phyloP scores from a whole-genome alignment of 2,888 invertebrate genomes.

The Meta bourneti region DNA sequence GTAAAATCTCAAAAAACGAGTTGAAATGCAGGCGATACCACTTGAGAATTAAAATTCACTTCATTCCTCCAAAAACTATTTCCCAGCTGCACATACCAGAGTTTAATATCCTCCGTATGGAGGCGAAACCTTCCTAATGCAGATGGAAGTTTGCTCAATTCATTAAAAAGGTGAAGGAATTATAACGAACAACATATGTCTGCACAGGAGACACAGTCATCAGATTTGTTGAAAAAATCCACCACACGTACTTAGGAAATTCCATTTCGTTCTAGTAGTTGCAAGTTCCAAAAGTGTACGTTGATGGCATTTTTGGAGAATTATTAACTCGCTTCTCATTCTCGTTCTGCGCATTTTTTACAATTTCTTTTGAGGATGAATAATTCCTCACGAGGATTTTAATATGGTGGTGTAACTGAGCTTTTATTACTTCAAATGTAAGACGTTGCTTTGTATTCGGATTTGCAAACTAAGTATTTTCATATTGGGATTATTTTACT shows the following conservation, averaged over 20 bases:
- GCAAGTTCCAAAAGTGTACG: background rate
- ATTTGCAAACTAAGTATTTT: too few species aligned
- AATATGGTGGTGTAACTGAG: background rate
- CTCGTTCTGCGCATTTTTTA: background rate
- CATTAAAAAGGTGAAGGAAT: slow-evolving; percentile 1
- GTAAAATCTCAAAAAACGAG: background rate
- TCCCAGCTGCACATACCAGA: background rate
- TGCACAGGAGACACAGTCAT: background rate
- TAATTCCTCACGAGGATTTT: background rate
- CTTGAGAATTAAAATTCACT: background rate
- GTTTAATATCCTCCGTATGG: background rate
- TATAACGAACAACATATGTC: background rate
- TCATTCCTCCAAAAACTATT: background rate
- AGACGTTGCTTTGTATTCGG: too few species aligned
- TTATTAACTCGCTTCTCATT: background rate
- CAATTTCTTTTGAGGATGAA: background rate
- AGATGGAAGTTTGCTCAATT: background rate
- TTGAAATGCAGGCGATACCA: background rate
- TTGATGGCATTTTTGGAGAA: background rate
- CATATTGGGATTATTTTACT: too few species aligned
- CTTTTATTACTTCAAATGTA: too few species aligned
- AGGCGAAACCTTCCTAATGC: background rate
- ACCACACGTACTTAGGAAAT: background rate
- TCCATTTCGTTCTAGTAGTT: background rate
- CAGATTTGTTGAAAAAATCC: background rate